Evolutionary conservation across 2,113 vertebrate species (phyloP), one percentile per base, ranked within the genome.

Genomic region (Carassius carassius): DNA sequence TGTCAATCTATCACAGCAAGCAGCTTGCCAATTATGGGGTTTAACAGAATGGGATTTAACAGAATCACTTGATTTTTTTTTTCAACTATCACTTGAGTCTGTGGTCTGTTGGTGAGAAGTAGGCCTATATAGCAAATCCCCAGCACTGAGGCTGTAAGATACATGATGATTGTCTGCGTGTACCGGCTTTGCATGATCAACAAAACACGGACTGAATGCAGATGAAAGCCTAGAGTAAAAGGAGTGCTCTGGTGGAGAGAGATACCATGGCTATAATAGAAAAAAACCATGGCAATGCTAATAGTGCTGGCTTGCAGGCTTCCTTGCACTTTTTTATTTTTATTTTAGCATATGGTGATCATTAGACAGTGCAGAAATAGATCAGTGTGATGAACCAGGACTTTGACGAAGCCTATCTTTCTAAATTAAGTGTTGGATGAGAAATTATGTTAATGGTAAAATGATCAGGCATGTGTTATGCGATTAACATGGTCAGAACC

Each of bases 151-250:
- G 84, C 74, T 60, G 58, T 47, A 62, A 87, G 78, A 86, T 89
- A 85, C 67, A 81, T 21, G 21, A 74, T 80, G 76, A 90, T 67
- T 67, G 75, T 74, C 77, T 85, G 60, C n/a, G 63, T 78, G 51
- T 60, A 44, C 54, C 77, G 35, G 81, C 90, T 90, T 87, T 88
- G 86, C 88, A 85, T 78, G 84, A 85, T 85, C 78, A 84, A 88
- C 88, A 87, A 85, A 83, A 88, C 84, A 21, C 77, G 79, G 41
- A 84, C 65, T 85, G 85, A 72, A 86, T 54, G 13, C 69, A 89
- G 82, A 90, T 91, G 86, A 89, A 85, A 88, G 82, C 79, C 73
- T 10, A 13, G 58, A 83, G 74, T 80, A 84, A 87, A 89, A 83
- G 82, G 54, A 70, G 81, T 58, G 37, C 82, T 87, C 87, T 87